Percentiles rank a stretch among this genome's conserved stretches.
These are phyloP conservation scores for Leiothrix lutea DNA, from an alignment of 2,113 vertebrate species.

Conservation along the genomic window DNA sequence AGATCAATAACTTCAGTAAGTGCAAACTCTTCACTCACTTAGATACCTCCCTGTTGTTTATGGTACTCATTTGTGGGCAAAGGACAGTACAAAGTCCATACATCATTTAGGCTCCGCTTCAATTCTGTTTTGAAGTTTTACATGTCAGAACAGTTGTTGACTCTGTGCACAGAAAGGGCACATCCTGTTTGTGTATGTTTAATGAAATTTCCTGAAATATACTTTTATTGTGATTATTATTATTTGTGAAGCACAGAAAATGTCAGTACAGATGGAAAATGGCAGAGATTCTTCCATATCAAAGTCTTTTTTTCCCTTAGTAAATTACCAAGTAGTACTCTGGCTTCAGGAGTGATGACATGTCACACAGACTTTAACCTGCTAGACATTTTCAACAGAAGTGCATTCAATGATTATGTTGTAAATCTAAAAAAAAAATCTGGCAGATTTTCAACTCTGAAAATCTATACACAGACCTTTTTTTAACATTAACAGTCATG, in stretches of 20 bases:
- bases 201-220: neutral
- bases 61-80: neutral
- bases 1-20: neutral
- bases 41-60: neutral
- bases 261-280: neutral
- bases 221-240: neutral
- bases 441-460: neutral
- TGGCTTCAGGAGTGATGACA: neutral
- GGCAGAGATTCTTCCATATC: neutral
- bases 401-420: neutral
- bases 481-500: neutral
- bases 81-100: neutral
- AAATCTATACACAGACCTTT: neutral
- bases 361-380: neutral
- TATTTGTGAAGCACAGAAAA: neutral
- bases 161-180: neutral
- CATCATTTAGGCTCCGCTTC: neutral
- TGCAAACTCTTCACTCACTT: neutral
- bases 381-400: neutral
- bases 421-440: neutral
- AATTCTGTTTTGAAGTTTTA: neutral
- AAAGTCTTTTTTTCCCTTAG: neutral
- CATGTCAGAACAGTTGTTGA: neutral
- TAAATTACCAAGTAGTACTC: neutral
- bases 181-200: neutral